Conservation (phyloP, 1,140 invertebrate species). For the Listronotus oregonensis region DNA sequence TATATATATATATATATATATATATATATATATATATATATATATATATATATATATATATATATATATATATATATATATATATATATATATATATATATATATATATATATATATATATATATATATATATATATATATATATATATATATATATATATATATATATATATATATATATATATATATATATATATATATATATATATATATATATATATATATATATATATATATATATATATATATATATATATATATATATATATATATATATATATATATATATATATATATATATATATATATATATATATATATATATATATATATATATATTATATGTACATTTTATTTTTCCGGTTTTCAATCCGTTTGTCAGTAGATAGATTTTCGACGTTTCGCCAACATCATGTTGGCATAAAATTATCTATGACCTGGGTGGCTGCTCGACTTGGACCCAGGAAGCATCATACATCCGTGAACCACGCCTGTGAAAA, state of each 20-base stretch:
- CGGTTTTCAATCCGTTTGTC: too few relatives aligned
- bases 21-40: slow-evolving; percentile 5
- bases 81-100: background rate
- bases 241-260: slow-evolving; percentile 14
- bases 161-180: slow-evolving; percentile 14
- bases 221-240: slow-evolving; percentile 9
- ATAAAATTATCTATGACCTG: too few relatives aligned
- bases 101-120: slow-evolving; percentile 7
- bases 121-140: slow-evolving; percentile 13
- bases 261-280: background rate
- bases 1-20: background rate
- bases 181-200: slow-evolving; percentile 12
- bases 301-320: slow-evolving; percentile 3
- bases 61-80: slow-evolving; percentile 2
- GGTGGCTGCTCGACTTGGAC: too few relatives aligned
- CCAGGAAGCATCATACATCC: too few relatives aligned
- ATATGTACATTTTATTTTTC: too few relatives aligned
- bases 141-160: slow-evolving; percentile 14
- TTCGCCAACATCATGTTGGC: too few relatives aligned
- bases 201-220: slow-evolving; percentile 14
- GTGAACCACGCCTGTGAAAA: too few relatives aligned
- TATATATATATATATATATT: background rate
- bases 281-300: background rate
- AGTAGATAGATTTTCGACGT: too few relatives aligned
- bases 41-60: background rate